A percentile compares a stretch with the other conserved stretches of the same genome.
These are phyloP conservation scores for Otus sunia DNA, from an alignment of 2,113 vertebrate genomes.

Conservation along the genomic window DNA sequence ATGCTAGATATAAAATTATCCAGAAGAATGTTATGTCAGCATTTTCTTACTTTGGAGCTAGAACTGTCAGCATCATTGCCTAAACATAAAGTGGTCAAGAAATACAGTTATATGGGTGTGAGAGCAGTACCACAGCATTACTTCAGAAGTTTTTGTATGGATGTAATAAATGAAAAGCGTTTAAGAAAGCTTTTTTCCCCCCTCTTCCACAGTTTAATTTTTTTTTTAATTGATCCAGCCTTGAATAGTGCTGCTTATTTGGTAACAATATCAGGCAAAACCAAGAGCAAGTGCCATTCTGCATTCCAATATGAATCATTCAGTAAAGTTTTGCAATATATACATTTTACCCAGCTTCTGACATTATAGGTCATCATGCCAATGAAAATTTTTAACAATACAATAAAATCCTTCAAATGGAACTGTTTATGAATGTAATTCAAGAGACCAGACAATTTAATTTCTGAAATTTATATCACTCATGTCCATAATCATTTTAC, in stretches of 20 bases:
- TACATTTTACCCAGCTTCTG: constrained; percentile 64
- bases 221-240: constrained; percentile 69
- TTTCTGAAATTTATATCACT: constrained; percentile 65
- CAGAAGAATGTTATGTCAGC: not conserved
- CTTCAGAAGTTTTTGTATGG: not conserved
- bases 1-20: not conserved
- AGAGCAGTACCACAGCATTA: not conserved
- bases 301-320: constrained; percentile 57
- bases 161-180: not conserved
- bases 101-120: not conserved
- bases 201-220: not conserved
- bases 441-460: constrained; percentile 64
- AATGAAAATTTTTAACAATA: constrained; percentile 59
- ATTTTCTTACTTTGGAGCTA: not conserved
- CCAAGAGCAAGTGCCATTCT: constrained; percentile 52
- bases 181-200: not conserved
- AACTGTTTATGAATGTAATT: constrained; percentile 57
- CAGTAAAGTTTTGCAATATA: constrained; percentile 55
- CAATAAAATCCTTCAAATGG: constrained; percentile 57
- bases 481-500: constrained; percentile 57
- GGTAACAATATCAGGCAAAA: constrained; percentile 58
- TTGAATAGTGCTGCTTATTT: constrained; percentile 63
- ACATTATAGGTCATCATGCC: constrained; percentile 73
- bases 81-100: not conserved
- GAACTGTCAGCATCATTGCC: not conserved